These are phyloP conservation scores for Momotus momota DNA, from an alignment of 2,797 vertebrate genomes.

Conservation along the genomic window DNA sequence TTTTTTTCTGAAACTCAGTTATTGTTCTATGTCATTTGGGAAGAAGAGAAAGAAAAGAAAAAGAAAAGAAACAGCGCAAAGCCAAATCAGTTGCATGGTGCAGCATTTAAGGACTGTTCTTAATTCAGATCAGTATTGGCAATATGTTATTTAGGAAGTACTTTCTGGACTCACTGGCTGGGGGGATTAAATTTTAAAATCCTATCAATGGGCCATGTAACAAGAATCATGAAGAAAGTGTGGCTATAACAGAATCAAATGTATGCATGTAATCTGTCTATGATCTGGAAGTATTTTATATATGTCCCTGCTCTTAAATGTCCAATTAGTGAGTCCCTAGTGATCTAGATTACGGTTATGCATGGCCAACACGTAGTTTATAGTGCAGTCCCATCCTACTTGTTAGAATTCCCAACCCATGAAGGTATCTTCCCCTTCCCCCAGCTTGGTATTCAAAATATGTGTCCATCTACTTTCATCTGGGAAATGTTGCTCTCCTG, in stretches of 20 bases:
- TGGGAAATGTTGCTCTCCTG: not conserved
- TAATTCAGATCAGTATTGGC: conserved; percentile 69
- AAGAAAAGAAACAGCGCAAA: not conserved
- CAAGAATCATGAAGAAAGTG: conserved; percentile 17
- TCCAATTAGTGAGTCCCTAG: conserved; percentile 14
- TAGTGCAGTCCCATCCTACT: not conserved
- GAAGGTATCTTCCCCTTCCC: not conserved
- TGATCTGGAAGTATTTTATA: conserved; percentile 55
- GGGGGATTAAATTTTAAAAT: conserved; percentile 71
- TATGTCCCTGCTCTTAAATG: conserved; percentile 52
- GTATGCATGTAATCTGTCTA: not conserved
- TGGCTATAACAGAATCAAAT: conserved; percentile 13
- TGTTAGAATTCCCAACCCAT: not conserved
- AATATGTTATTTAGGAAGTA: conserved; percentile 70
- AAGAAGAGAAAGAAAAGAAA: not conserved
- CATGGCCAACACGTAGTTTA: not conserved
- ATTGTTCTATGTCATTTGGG: not conserved
- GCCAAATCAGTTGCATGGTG: not conserved
- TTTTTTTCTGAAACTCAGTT: not conserved
- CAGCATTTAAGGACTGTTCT: conserved; percentile 47
- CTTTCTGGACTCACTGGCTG: conserved; percentile 33
- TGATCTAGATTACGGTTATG: conserved; percentile 12
- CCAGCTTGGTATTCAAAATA: not conserved
- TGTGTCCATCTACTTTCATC: not conserved
- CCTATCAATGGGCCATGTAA: conserved; percentile 6